These are phyloP conservation scores for Planococcus citri DNA, from an alignment of 1,140 invertebrate genomes.

Conservation along the genomic window DNA sequence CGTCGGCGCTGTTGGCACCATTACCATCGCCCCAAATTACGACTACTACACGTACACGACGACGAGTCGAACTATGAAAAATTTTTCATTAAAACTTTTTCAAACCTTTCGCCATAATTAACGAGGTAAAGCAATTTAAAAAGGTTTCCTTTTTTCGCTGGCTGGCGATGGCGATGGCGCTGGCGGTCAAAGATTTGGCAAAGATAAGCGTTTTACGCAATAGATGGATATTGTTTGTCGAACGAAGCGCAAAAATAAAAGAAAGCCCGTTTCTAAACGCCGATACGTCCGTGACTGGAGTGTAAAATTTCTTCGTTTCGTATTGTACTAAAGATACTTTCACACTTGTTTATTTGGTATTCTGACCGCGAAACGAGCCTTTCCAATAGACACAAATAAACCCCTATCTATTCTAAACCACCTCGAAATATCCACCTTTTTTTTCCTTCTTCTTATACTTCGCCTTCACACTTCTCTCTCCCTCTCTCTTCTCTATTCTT, in stretches of 20 bases:
- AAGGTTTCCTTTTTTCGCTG: too few species aligned
- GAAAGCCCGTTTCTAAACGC: conserved; percentile 12
- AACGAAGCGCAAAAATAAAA: conserved; percentile 11
- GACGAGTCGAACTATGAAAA: not conserved
- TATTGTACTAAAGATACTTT: conserved; percentile 12
- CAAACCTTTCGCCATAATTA: conserved; percentile 4
- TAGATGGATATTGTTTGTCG: conserved; percentile 13
- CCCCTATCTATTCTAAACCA: conserved; percentile 9
- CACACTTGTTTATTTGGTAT: conserved; percentile 8
- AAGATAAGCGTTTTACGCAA: conserved; percentile 13
- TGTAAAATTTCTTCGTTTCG: not conserved
- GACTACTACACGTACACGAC: too few species aligned
- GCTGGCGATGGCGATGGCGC: too few species aligned
- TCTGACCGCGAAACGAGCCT: conserved; percentile 16
- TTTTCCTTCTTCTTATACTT: not conserved
- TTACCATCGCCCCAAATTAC: too few species aligned
- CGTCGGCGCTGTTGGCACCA: too few species aligned
- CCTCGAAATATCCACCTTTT: not conserved
- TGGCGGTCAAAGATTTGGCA: conserved; percentile 7
- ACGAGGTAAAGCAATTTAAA: not conserved
- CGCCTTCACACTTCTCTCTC: not conserved
- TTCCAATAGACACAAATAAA: conserved; percentile 18
- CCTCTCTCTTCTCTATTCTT: not conserved
- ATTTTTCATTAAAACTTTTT: not conserved
- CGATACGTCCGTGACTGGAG: conserved; percentile 8